These are phyloP conservation scores for Pygocentrus nattereri DNA, from an alignment of 2,797 vertebrate genomes.

Conservation along the genomic window DNA sequence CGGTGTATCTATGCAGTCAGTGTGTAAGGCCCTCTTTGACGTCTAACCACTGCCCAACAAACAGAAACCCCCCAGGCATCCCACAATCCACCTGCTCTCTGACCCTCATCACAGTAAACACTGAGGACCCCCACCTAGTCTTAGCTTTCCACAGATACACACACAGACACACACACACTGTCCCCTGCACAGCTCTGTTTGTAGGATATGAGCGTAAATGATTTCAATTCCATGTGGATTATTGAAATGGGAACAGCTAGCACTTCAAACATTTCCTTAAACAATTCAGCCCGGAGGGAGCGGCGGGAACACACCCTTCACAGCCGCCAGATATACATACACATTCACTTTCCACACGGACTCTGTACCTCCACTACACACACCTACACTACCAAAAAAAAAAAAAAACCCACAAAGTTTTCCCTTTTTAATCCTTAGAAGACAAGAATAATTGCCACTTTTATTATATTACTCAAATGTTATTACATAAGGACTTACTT, in stretches of 20 bases:
- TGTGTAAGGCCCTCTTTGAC: conserved; percentile 49
- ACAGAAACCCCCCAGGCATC: conserved; percentile 60
- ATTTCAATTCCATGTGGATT: conserved; percentile 51
- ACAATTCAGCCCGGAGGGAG: conserved; percentile 25
- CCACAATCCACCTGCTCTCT: conserved; percentile 61
- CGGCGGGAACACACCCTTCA: background rate
- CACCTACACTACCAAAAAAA: conserved; percentile 13
- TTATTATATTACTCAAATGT: background rate
- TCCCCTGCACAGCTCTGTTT: background rate
- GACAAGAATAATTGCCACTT: background rate
- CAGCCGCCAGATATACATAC: background rate
- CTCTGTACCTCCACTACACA: background rate
- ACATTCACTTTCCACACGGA: background rate
- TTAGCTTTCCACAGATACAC: conserved; percentile 13
- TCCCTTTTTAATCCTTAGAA: background rate
- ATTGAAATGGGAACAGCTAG: conserved; percentile 44
- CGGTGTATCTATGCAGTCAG: conserved; percentile 25
- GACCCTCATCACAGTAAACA: conserved; percentile 50
- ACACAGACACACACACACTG: conserved; percentile 19
- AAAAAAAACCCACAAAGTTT: too few species aligned
- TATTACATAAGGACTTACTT: background rate
- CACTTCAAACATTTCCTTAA: conserved; percentile 47
- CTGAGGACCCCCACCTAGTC: conserved; percentile 37
- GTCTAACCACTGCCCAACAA: conserved; percentile 52
- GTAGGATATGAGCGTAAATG: conserved; percentile 27